Percentiles rank a stretch among this genome's conserved stretches.
These are phyloP conservation scores for Gouania willdenowi DNA, from an alignment of 2,797 vertebrate genomes.

Conservation along the genomic window DNA sequence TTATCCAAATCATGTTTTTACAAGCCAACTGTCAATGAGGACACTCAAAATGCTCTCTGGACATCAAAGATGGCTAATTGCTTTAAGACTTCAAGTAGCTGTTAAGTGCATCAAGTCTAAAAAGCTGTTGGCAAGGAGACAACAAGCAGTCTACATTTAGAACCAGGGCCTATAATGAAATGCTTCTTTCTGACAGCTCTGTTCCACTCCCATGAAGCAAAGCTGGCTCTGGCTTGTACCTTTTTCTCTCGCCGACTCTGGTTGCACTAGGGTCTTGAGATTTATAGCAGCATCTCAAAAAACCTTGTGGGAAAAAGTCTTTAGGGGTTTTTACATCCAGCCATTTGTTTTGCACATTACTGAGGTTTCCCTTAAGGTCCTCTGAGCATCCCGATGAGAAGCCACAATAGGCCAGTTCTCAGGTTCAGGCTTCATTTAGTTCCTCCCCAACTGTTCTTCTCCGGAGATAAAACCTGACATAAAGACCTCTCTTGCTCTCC, in stretches of 20 bases:
- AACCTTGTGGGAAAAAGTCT: conserved; percentile 60
- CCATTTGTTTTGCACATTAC: conserved; percentile 82
- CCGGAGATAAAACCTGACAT: conserved; percentile 75
- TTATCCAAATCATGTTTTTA: conserved; percentile 72
- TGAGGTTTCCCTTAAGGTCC: conserved; percentile 79
- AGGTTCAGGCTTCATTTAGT: conserved; percentile 79
- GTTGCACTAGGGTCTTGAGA: conserved; percentile 68
- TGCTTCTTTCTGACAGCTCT: conserved; percentile 55
- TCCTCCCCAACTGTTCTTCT: conserved; percentile 63
- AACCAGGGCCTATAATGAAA: conserved; percentile 54
- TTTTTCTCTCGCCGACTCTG: conserved; percentile 32
- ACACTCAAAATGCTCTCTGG: conserved; percentile 56
- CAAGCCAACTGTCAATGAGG: conserved; percentile 66
- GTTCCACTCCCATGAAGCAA: conserved; percentile 50
- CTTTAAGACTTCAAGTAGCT: conserved; percentile 61
- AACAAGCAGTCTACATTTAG: conserved; percentile 53
- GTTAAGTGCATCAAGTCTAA: conserved; percentile 51
- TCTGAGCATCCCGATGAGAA: conserved; percentile 71
- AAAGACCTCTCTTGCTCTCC: conserved; percentile 68
- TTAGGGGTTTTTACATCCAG: conserved; percentile 68
- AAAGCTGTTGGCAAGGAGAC: conserved; percentile 62
- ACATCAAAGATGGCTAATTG: conserved; percentile 59
- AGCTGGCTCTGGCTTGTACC: conserved; percentile 39
- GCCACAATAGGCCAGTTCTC: conserved; percentile 71
- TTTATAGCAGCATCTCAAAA: conserved; percentile 71